Percentiles rank a stretch among this genome's conserved stretches.
These are phyloP conservation scores for Andrena bicolor DNA, from an alignment of 2,888 invertebrate species.

Conservation along the genomic window DNA sequence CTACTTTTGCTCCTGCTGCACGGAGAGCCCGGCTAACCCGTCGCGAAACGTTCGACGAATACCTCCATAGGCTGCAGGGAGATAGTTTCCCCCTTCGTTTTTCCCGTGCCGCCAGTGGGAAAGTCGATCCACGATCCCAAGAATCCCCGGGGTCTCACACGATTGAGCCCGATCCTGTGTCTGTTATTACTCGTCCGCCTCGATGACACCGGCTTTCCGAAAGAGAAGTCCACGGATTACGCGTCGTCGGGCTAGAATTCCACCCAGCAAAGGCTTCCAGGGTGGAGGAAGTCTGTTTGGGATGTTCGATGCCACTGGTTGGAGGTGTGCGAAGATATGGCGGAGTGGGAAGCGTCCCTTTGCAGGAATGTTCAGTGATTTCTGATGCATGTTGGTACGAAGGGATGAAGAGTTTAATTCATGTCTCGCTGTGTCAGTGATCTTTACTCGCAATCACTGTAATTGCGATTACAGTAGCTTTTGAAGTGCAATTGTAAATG, in stretches of 20 bases:
- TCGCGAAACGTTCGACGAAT: constrained; percentile 74
- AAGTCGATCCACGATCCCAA: constrained; percentile 65
- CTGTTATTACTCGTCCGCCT: constrained; percentile 47
- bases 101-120: constrained; percentile 46
- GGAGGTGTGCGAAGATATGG: no score
- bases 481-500: neutral
- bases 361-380: no score
- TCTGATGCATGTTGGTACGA: no score
- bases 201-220: constrained; percentile 54
- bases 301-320: no score
- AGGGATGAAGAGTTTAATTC: no score
- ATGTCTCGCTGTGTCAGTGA: no score
- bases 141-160: constrained; percentile 62
- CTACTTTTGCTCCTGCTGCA: constrained; percentile 70
- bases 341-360: no score
- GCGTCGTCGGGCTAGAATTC: neutral
- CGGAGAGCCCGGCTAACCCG: constrained; percentile 69
- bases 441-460: no score
- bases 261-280: neutral
- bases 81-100: constrained; percentile 58
- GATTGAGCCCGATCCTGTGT: constrained; percentile 66
- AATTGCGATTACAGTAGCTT: neutral
- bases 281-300: no score
- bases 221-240: constrained; percentile 29
- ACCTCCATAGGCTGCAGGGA: constrained; percentile 58